These are phyloP conservation scores for Tinea pellionella DNA, from an alignment of 2,888 invertebrate genomes.

Conservation along the genomic window DNA sequence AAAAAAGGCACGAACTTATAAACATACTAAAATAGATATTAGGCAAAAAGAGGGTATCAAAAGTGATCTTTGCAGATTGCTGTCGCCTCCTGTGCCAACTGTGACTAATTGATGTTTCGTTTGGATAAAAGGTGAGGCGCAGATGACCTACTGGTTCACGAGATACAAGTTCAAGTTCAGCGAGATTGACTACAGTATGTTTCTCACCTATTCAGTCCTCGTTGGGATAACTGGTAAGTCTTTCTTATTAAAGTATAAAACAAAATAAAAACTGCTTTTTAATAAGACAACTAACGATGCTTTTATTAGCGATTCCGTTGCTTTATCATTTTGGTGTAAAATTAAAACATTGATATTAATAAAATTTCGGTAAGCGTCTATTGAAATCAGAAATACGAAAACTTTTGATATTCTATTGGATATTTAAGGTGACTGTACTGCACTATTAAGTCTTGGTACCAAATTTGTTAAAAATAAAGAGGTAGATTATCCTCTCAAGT, in stretches of 20 bases:
- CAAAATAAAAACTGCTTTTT: neutral
- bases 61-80: slow-evolving; percentile 42
- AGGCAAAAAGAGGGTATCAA: slow-evolving; percentile 6
- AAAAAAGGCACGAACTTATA: no score
- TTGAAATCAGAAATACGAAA: no score
- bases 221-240: slow-evolving; percentile 68
- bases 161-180: slow-evolving; percentile 71
- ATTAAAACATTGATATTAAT: no score
- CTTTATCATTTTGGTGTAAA: no score
- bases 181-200: slow-evolving; percentile 69
- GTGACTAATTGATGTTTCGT: slow-evolving; percentile 54
- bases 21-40: neutral
- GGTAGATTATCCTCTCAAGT: no score
- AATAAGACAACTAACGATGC: no score
- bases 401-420: no score
- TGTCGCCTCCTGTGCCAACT: slow-evolving; percentile 25
- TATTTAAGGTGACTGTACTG: no score
- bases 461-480: no score
- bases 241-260: slow-evolving; percentile 7
- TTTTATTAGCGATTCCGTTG: no score
- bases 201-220: slow-evolving; percentile 66
- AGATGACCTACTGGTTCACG: slow-evolving; percentile 69
- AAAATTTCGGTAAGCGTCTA: no score
- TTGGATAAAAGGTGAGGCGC: slow-evolving; percentile 66
- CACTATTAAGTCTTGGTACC: no score